Base-by-base conservation (phyloP, 2,888 invertebrate genomes). In the Scaptomyza cyrtandrae region DNA sequence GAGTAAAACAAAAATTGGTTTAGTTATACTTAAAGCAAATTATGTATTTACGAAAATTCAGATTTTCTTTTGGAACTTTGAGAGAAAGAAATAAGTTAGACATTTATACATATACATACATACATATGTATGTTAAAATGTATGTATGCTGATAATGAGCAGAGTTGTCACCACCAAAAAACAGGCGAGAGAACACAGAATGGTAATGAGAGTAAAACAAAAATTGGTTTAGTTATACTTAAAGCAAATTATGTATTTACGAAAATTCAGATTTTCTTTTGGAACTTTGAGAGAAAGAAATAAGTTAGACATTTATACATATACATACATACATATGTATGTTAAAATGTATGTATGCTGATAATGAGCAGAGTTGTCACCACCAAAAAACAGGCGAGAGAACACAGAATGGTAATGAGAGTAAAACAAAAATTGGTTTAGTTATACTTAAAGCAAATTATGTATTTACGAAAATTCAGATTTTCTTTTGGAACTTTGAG, bases 311-410 rank as follows among this genome's bases (percentile, higher is more conserved):
- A 46, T 35, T 41, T 49, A 39, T 46, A 46, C 27, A n/a, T 31
- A 44, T 6, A 9, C 41, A 33, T 16, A 29, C 16, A 27, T 10
- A 57, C n/a, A 45, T 9, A 33, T 37, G 6, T n/a, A 4, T n/a
- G n/a, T 33, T n/a, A 5, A 9, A 14, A 19, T 44, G 10, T 59
- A 45, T 39, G 33, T 45, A 19, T 29, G 37, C 11, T 61, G 48
- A 49, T 69, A 60, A 73, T 73, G 44, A 74, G 55, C 44, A 61
- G 52, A 65, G 60, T 65, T 70, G 35, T 31, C 14, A 50, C 7
- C 35, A 31, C 6, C 13, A 29, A 53, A 29, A 57, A 48, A 45
- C 11, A 33, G 16, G 62, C 24, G 61, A 48, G 48, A 31, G n/a
- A 31, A 49, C 13, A 44, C 33, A 14, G 14, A 14, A 14, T 10